phyloP scores from a whole-genome alignment of 1,140 invertebrate species.

The Drosophila busckii region DNA sequence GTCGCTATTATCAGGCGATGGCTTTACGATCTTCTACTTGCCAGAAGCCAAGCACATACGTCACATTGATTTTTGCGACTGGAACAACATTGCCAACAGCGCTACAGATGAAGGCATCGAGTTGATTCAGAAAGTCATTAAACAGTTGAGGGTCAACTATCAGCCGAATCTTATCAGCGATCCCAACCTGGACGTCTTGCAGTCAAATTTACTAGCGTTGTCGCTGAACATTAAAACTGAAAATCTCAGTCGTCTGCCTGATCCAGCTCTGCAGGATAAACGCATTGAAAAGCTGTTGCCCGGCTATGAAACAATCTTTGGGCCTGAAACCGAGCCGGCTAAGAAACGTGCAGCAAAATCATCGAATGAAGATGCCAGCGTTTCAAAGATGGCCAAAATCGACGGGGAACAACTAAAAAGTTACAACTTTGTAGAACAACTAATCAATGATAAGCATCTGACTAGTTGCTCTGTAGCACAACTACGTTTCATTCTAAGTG shows the following conservation, averaged over 20 bases:
- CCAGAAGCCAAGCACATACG: slow-evolving; percentile 66
- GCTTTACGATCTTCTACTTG: slow-evolving; percentile 72
- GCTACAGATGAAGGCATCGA: slow-evolving; percentile 45
- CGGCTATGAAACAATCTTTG: slow-evolving; percentile 50
- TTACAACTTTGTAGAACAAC: slow-evolving; percentile 30
- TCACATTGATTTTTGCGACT: slow-evolving; percentile 53
- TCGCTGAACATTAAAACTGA: slow-evolving; percentile 60
- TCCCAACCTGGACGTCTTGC: slow-evolving; percentile 58
- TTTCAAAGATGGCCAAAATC: slow-evolving; percentile 52
- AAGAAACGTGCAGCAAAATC: slow-evolving; percentile 52
- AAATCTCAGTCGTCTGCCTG: slow-evolving; percentile 40
- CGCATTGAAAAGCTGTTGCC: slow-evolving; percentile 60
- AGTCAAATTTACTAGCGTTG: slow-evolving; percentile 58
- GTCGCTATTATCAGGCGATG: slow-evolving; percentile 58
- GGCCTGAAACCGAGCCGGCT: slow-evolving; percentile 24
- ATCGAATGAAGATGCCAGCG: slow-evolving; percentile 14
- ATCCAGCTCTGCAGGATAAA: slow-evolving; percentile 50
- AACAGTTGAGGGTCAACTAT: slow-evolving; percentile 63
- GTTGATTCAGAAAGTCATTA: slow-evolving; percentile 62
- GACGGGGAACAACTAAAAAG: slow-evolving; percentile 29
- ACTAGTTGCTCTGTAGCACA: slow-evolving; percentile 42
- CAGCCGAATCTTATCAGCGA: slow-evolving; percentile 64
- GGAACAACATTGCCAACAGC: slow-evolving; percentile 54
- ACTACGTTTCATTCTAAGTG: slow-evolving; percentile 38
- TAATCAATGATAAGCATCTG: slow-evolving; percentile 36